A percentile compares a stretch with the other conserved stretches of the same genome.
These are phyloP conservation scores for Bellardia bayeri DNA, from an alignment of 2,888 invertebrate genomes.

Conservation along the genomic window DNA sequence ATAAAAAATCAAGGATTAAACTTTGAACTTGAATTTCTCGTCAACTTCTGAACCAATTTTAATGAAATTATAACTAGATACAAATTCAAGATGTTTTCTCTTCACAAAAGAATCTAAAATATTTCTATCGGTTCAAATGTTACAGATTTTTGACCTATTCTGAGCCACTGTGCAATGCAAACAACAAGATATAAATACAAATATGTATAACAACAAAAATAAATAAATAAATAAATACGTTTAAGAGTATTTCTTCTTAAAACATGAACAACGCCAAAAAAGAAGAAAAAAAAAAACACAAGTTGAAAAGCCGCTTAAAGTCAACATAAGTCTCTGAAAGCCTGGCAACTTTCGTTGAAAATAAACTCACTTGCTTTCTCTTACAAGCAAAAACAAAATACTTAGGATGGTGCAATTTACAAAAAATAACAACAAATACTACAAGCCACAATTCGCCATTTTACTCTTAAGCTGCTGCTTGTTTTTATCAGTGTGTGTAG, in stretches of 20 bases:
- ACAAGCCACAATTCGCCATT: slow-evolving; percentile 34
- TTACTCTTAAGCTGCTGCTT: slow-evolving; percentile 26
- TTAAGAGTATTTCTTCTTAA: not conserved
- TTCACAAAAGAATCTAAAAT: too few species aligned
- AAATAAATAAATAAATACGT: not conserved
- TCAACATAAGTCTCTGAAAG: slow-evolving; percentile 60
- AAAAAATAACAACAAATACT: slow-evolving; percentile 15
- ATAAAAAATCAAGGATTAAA: too few species aligned
- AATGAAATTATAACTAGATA: too few species aligned
- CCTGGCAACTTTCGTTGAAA: slow-evolving; percentile 49
- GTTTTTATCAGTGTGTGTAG: not conserved
- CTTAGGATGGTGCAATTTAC: slow-evolving; percentile 7
- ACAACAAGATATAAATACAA: slow-evolving; percentile 6
- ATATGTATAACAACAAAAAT: not conserved
- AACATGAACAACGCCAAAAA: slow-evolving; percentile 1
- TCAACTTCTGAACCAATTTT: too few species aligned
- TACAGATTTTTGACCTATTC: too few species aligned
- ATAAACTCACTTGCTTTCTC: not conserved
- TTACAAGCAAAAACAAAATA: not conserved
- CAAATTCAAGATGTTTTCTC: too few species aligned
- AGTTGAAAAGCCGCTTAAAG: slow-evolving; percentile 68
- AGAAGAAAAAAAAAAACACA: slow-evolving; percentile 7
- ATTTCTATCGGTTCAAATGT: too few species aligned
- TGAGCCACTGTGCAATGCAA: not conserved
- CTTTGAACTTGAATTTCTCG: too few species aligned